Conservation (phyloP, 2,797 vertebrate genomes). For the Eulemur mongoz region DNA sequence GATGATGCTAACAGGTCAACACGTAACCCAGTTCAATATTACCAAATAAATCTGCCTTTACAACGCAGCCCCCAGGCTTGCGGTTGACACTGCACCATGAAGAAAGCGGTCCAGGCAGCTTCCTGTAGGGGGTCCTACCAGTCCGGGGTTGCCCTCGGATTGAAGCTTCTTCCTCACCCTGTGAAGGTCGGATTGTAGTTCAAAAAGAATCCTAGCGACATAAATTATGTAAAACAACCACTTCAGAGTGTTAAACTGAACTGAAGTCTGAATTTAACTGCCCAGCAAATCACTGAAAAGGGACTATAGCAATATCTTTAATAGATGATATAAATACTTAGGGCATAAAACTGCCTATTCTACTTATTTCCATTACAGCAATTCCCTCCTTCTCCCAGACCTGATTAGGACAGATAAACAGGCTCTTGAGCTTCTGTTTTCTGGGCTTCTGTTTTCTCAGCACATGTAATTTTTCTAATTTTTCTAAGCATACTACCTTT, state of each 20-base stretch:
- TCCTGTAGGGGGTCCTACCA: neutral
- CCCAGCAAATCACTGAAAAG: slow-evolving; percentile 79
- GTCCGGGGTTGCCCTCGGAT: neutral
- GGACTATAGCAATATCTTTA: slow-evolving; percentile 78
- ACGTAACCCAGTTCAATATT: neutral
- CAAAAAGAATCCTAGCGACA: slow-evolving; percentile 54
- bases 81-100: neutral
- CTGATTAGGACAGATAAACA: slow-evolving; percentile 70
- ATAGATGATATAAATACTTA: slow-evolving; percentile 79
- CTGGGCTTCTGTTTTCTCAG: neutral
- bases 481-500: neutral
- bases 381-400: slow-evolving; percentile 42
- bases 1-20: neutral
- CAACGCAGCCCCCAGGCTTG: neutral
- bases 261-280: slow-evolving; percentile 79
- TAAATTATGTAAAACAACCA: slow-evolving; percentile 79
- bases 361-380: slow-evolving; percentile 67
- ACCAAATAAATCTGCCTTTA: neutral
- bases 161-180: neutral
- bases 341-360: slow-evolving; percentile 77
- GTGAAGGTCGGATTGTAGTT: slow-evolving; percentile 62
- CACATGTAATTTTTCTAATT: neutral
- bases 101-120: neutral
- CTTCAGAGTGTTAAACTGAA: slow-evolving; percentile 74
- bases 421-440: neutral